Percentiles rank a stretch among this genome's conserved stretches.
These are phyloP conservation scores for Chaetogeoica ovagalla DNA, from an alignment of 2,888 invertebrate species.

Conservation along the genomic window DNA sequence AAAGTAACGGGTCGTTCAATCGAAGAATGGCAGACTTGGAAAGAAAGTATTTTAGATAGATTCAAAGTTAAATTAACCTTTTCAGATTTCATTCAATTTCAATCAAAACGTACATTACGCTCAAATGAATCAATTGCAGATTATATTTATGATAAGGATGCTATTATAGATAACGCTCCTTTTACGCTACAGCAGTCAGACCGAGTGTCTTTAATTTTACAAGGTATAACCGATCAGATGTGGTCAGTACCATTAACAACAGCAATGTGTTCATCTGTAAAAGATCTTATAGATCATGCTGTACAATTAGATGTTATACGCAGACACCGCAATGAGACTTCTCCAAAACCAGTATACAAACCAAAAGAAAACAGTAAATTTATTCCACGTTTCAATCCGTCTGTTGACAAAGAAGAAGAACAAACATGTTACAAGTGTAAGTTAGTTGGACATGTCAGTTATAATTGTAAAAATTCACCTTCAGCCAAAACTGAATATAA, in stretches of 20 bases:
- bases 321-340: background rate
- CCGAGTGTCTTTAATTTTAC: conserved; percentile 3
- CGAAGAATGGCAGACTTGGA: background rate
- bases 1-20: conserved; percentile 11
- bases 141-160: conserved; percentile 8
- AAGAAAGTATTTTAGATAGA: background rate
- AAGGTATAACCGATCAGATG: conserved; percentile 9
- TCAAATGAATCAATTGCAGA: conserved; percentile 9
- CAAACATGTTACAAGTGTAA: conserved; percentile 15
- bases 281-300: conserved; percentile 14
- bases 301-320: conserved; percentile 3
- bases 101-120: background rate
- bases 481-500: background rate
- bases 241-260: conserved; percentile 26
- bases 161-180: conserved; percentile 9
- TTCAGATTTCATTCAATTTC: no score
- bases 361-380: conserved; percentile 5
- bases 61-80: conserved; percentile 1
- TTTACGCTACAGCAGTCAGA: conserved; percentile 14
- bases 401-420: background rate
- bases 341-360: background rate
- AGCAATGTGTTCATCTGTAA: background rate
- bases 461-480: conserved; percentile 22
- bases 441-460: background rate
- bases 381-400: conserved; percentile 6